phyloP scores from a whole-genome alignment of 2,797 vertebrate genomes.

The Periparus ater region DNA sequence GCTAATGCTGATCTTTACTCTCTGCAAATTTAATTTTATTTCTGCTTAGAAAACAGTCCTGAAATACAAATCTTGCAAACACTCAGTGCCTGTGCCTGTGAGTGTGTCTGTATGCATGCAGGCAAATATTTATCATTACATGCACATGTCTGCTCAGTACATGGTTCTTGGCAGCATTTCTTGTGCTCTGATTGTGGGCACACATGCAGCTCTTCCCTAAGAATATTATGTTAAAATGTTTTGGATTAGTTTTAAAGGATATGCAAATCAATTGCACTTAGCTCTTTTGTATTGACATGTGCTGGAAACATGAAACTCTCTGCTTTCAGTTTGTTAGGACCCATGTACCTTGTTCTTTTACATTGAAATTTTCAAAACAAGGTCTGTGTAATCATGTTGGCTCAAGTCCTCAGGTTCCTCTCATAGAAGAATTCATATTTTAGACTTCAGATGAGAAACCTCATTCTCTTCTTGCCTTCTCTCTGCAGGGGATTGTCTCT shows the following conservation, averaged over 20 bases:
- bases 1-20: background rate
- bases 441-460: background rate
- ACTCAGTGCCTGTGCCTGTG: background rate
- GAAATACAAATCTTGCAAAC: background rate
- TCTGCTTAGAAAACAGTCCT: background rate
- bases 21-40: background rate
- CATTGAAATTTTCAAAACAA: background rate
- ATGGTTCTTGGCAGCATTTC: background rate
- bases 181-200: background rate
- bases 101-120: background rate
- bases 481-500: background rate
- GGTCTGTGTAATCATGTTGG: background rate
- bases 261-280: background rate
- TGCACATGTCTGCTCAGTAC: background rate
- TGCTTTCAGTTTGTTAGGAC: background rate
- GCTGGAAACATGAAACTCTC: background rate
- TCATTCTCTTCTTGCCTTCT: background rate
- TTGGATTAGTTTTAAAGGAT: background rate
- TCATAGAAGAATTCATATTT: background rate
- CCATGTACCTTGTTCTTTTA: background rate
- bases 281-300: background rate
- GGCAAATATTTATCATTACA: background rate
- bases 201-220: background rate
- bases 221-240: background rate
- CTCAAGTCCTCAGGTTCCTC: background rate